phyloP scores from a whole-genome alignment of 2,888 invertebrate genomes.

The Anodontia alba region DNA sequence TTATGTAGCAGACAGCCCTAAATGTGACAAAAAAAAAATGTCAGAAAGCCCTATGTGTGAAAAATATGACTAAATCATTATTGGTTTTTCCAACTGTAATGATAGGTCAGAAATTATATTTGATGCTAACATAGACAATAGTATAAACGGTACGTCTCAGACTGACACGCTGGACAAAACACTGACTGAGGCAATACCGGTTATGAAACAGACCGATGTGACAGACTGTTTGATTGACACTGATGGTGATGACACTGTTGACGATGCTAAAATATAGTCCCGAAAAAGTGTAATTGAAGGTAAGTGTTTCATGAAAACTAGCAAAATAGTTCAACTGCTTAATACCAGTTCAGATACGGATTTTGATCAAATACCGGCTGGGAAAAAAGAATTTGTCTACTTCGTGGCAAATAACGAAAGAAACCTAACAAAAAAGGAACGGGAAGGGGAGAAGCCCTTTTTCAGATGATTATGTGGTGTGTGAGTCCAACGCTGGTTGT shows the following conservation, averaged over 20 bases:
- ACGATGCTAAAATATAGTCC: too few species aligned
- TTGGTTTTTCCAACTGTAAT: too few species aligned
- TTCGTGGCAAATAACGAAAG: background rate
- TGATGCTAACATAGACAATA: too few species aligned
- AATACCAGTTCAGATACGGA: background rate
- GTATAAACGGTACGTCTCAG: background rate
- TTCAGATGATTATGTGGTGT: background rate
- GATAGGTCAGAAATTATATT: too few species aligned
- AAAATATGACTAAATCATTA: too few species aligned
- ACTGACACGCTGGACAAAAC: background rate
- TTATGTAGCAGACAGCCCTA: too few species aligned
- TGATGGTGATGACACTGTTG: too few species aligned
- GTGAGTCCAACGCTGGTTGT: background rate
- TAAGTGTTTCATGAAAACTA: background rate
- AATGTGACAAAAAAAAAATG: too few species aligned
- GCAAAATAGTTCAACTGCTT: background rate
- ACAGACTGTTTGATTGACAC: too few species aligned
- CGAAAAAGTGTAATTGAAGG: too few species aligned
- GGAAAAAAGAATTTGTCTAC: conserved; percentile 7
- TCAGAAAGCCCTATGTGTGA: too few species aligned
- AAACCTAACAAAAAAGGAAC: background rate
- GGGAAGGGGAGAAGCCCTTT: background rate
- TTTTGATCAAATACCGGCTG: background rate
- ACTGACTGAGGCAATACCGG: background rate
- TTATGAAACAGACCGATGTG: background rate